Percentiles rank a stretch among this genome's conserved stretches.
Conservation (phyloP, 1,140 invertebrate genomes). For the Portunus trituberculatus region DNA sequence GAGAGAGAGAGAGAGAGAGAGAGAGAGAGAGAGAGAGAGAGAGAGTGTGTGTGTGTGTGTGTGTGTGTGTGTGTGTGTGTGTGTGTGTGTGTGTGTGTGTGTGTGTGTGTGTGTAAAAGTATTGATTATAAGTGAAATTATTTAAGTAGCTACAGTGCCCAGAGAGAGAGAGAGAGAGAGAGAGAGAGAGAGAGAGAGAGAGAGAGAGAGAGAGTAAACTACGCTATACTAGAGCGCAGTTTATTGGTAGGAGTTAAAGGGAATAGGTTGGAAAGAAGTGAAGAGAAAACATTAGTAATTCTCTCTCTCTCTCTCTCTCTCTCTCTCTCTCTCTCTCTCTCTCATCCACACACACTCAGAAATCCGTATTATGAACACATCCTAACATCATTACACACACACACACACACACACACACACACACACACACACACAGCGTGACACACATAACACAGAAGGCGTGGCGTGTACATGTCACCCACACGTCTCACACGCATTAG, state of each 20-base stretch:
- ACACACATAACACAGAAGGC: background rate
- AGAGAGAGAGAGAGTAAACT: background rate
- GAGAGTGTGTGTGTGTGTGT: background rate
- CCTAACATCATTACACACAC: background rate
- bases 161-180: background rate
- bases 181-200: background rate
- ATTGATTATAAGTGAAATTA: no score
- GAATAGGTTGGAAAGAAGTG: background rate
- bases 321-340: slow-evolving; percentile 9
- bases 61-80: no score
- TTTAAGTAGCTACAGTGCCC: no score
- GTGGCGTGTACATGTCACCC: no score
- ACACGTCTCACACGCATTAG: no score
- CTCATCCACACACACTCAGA: background rate
- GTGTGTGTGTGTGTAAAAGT: no score
- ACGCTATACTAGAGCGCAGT: background rate
- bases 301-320: slow-evolving; percentile 20
- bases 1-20: background rate
- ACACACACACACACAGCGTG: background rate
- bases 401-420: slow-evolving; percentile 12
- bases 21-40: background rate
- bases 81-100: no score
- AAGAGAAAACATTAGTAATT: background rate
- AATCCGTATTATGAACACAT: background rate
- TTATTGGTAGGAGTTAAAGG: background rate